Conservation (phyloP, 2,888 invertebrate genomes). For the Pristionchus japonicus region DNA sequence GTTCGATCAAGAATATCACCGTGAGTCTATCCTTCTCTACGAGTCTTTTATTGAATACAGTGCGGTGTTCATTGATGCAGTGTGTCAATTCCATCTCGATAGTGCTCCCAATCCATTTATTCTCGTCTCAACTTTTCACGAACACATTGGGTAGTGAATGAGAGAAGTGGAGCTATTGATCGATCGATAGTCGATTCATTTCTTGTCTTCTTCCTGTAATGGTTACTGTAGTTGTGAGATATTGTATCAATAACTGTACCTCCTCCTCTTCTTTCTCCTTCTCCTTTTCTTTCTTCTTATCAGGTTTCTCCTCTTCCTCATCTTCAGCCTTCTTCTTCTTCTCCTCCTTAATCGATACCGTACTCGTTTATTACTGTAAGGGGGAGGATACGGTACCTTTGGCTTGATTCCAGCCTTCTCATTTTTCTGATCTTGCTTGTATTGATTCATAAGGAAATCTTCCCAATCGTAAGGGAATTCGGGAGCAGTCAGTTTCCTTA, state of each 20-base stretch:
- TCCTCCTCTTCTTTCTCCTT: constrained; percentile 46
- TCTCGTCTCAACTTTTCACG: constrained; percentile 42
- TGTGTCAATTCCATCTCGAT: neutral
- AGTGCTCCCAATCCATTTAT: constrained; percentile 41
- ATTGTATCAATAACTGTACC: neutral
- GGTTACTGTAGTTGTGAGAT: neutral
- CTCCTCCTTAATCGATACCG: constrained; percentile 41
- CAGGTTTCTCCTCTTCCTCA: constrained; percentile 31
- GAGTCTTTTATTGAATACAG: neutral
- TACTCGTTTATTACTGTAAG: neutral
- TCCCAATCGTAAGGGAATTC: constrained; percentile 63
- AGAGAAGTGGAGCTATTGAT: constrained; percentile 33
- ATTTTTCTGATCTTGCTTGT: constrained; percentile 47
- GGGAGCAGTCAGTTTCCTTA: constrained; percentile 28
- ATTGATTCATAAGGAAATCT: constrained; percentile 53
- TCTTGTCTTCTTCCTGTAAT: constrained; percentile 17
- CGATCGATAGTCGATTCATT: constrained; percentile 10
- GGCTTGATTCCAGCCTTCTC: constrained; percentile 39
- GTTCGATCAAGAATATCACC: constrained; percentile 26
- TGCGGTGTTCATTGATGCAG: neutral
- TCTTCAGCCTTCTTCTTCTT: constrained; percentile 47
- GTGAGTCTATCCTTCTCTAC: neutral
- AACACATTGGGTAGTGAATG: constrained; percentile 33
- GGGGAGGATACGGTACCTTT: constrained; percentile 1
- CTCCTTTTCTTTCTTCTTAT: constrained; percentile 47